Conservation (phyloP, 2,797 vertebrate genomes). For the Cirrhinus molitorella region DNA sequence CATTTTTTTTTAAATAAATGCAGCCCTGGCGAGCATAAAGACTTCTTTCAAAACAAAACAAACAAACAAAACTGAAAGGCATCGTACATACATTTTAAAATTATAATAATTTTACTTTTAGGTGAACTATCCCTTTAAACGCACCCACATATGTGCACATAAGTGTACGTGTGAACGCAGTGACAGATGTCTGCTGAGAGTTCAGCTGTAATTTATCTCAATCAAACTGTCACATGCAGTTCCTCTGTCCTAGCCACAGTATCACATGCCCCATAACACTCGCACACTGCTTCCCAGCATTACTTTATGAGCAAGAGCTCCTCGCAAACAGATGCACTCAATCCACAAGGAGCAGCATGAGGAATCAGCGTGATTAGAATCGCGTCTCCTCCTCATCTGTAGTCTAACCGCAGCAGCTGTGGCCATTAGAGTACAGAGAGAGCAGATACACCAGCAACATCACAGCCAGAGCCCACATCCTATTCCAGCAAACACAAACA, state of each 20-base stretch:
- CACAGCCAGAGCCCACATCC: constrained; percentile 5
- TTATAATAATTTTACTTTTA: background rate
- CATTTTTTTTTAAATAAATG: background rate
- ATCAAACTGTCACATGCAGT: background rate
- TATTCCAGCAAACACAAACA: background rate
- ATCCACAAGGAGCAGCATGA: constrained; percentile 11
- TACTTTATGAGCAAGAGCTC: constrained; percentile 5
- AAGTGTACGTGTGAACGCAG: background rate
- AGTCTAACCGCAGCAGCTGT: constrained; percentile 19
- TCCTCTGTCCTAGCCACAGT: background rate
- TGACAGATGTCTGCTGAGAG: background rate
- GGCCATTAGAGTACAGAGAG: constrained; percentile 29
- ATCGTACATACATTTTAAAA: background rate
- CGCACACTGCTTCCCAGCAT: background rate
- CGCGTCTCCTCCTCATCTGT: background rate
- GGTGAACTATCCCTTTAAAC: background rate
- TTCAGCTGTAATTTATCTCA: constrained; percentile 26
- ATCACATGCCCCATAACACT: background rate
- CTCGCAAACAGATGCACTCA: constrained; percentile 20
- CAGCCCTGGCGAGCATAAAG: background rate
- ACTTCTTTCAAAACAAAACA: background rate
- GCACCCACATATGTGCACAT: background rate
- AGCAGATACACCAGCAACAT: constrained; percentile 5
- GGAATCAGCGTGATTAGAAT: constrained; percentile 4
- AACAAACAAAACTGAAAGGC: background rate